These are phyloP conservation scores for Stratiomys singularior DNA, from an alignment of 2,888 invertebrate genomes.

Conservation along the genomic window DNA sequence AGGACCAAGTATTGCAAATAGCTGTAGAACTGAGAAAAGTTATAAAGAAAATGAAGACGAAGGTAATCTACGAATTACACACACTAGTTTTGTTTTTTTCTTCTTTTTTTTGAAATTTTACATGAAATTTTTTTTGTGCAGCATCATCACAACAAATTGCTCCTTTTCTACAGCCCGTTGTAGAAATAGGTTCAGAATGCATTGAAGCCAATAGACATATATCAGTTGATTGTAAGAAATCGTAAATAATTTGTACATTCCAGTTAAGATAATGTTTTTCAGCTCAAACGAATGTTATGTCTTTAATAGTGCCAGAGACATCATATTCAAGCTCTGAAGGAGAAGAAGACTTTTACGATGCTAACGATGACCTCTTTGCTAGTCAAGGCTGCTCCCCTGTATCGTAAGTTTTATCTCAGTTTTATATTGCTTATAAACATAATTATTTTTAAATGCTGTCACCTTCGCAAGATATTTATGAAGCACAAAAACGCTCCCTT, in stretches of 20 bases:
- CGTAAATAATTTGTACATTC: neutral
- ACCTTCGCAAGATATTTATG: too few relatives aligned
- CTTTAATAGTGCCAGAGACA: constrained; percentile 80
- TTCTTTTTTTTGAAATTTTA: neutral
- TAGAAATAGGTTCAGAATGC: constrained; percentile 75
- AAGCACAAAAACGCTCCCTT: too few relatives aligned
- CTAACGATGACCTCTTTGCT: constrained; percentile 76
- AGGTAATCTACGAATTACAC: too few relatives aligned
- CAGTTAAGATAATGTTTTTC: constrained; percentile 48
- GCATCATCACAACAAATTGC: constrained; percentile 11
- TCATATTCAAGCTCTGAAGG: constrained; percentile 98
- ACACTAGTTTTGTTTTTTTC: too few relatives aligned
- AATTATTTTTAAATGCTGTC: too few relatives aligned
- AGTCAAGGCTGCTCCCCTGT: constrained; percentile 65
- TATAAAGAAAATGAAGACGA: constrained; percentile 46
- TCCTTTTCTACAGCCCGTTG: constrained; percentile 66
- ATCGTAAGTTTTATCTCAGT: constrained; percentile 61
- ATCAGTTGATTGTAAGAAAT: constrained; percentile 56
- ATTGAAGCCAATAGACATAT: constrained; percentile 65
- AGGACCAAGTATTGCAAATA: constrained; percentile 67
- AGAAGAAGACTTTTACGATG: constrained; percentile 95
- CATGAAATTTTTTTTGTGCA: too few relatives aligned
- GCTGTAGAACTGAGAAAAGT: constrained; percentile 25
- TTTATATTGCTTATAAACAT: too few relatives aligned
- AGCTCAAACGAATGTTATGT: constrained; percentile 61